These are phyloP conservation scores for Triplophysa tibetana DNA, from an alignment of 2,113 vertebrate species.

Conservation along the genomic window DNA sequence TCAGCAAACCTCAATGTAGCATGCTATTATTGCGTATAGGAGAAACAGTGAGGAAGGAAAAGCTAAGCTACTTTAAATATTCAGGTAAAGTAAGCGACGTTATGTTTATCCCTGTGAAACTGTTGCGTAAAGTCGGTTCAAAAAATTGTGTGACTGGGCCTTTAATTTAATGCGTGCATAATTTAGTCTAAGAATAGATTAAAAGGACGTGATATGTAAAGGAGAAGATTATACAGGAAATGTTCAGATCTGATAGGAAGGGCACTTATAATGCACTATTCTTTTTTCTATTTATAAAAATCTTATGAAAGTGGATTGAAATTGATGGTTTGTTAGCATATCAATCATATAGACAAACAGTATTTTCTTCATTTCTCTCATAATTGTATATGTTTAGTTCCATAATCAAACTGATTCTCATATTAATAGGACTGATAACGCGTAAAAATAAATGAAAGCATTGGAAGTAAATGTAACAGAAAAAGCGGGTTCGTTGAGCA, in stretches of 20 bases:
- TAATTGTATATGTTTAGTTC: neutral
- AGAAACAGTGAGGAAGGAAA: neutral
- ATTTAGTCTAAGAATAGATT: neutral
- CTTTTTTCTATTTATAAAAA: too few species aligned
- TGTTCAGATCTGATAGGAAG: neutral
- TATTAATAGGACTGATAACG: neutral
- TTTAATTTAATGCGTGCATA: too few species aligned
- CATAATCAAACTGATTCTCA: neutral
- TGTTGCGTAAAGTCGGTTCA: neutral
- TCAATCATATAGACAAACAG: neutral
- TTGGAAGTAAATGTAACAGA: neutral
- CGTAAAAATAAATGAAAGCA: neutral
- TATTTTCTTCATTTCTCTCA: neutral
- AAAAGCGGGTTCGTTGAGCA: neutral
- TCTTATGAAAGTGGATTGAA: too few species aligned
- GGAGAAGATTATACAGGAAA: neutral
- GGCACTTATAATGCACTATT: neutral
- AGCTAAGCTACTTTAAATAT: neutral
- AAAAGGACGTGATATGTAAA: neutral
- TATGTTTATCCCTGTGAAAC: neutral
- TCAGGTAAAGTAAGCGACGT: neutral
- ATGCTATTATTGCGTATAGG: slow-evolving; percentile 3
- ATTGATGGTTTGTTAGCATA: neutral
- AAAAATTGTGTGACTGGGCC: neutral
- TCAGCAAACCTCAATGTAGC: too few species aligned